A percentile compares a stretch with the other conserved stretches of the same genome.
Evolutionary conservation across 2,888 invertebrate genomes (phyloP).

Genomic region (Drosophila quinaria): DNA sequence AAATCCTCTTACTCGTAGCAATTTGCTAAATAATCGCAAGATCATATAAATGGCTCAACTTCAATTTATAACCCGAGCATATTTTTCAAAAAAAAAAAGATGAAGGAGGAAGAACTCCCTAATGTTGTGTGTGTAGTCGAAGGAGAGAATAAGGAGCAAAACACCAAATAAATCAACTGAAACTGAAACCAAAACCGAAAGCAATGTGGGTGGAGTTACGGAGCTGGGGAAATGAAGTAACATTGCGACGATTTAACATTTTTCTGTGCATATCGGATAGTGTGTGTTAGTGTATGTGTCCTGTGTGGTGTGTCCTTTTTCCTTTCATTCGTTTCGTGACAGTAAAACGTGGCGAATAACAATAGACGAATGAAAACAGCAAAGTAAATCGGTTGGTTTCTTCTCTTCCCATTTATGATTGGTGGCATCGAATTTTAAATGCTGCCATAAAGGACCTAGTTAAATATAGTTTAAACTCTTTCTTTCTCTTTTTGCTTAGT

Average conservation of each 20-base stretch:
- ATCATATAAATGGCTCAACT: conserved; percentile 78
- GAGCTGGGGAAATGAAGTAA: conserved; percentile 29
- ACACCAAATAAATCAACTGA: conserved; percentile 69
- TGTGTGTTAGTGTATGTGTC: conserved; percentile 23
- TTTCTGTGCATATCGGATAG: conserved; percentile 29
- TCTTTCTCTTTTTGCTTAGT: neutral
- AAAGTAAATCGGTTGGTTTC: conserved; percentile 39
- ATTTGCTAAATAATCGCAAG: conserved; percentile 77
- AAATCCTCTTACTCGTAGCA: conserved; percentile 36
- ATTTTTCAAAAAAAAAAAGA: conserved; percentile 50
- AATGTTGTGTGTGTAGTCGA: conserved; percentile 53
- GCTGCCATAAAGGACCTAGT: conserved; percentile 9
- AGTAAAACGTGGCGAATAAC: conserved; percentile 50
- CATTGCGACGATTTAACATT: conserved; percentile 64
- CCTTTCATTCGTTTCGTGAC: conserved; percentile 64
- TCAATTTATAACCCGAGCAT: conserved; percentile 75
- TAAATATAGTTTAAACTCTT: conserved; percentile 14
- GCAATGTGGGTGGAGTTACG: conserved; percentile 42
- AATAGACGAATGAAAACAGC: conserved; percentile 38
- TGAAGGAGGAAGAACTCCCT: conserved; percentile 36
- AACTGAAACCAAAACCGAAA: conserved; percentile 64
- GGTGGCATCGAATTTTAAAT: conserved; percentile 31
- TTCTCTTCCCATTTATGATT: conserved; percentile 2
- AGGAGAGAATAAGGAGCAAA: conserved; percentile 33
- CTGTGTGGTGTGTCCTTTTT: conserved; percentile 36